phyloP scores from a whole-genome alignment of 2,888 invertebrate species.

The Scaptodrosophila latifasciaeformis region DNA sequence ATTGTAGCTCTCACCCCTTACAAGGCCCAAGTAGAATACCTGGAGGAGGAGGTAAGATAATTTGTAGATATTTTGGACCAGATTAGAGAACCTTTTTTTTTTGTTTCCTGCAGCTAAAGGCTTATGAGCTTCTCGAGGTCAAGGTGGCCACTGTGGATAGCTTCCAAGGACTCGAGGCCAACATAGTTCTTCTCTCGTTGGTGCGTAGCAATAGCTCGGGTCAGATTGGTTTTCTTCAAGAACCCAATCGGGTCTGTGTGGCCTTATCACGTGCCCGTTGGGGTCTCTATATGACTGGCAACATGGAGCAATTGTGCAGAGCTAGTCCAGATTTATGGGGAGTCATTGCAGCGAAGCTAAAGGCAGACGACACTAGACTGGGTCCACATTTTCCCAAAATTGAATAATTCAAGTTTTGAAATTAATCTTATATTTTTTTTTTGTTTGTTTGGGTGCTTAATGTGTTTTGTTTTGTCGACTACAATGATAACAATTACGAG shows the following conservation, averaged over 20 bases:
- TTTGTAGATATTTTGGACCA: too few species aligned
- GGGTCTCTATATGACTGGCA: slow-evolving; percentile 85
- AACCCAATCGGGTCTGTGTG: slow-evolving; percentile 85
- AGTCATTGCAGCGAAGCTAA: slow-evolving; percentile 75
- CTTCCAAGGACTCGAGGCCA: slow-evolving; percentile 88
- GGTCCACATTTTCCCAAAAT: slow-evolving; percentile 75
- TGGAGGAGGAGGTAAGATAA: slow-evolving; percentile 29
- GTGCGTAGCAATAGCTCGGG: slow-evolving; percentile 83
- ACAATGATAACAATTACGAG: too few species aligned
- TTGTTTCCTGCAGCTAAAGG: slow-evolving; percentile 11
- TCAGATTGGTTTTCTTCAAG: slow-evolving; percentile 82
- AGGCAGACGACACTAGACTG: slow-evolving; percentile 76
- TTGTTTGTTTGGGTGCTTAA: too few species aligned
- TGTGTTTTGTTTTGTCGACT: slow-evolving; percentile 14
- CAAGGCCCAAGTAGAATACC: slow-evolving; percentile 55
- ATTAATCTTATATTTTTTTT: slow-evolving; percentile 11
- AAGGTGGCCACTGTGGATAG: slow-evolving; percentile 84
- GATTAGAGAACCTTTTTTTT: background rate
- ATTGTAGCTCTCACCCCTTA: slow-evolving; percentile 82
- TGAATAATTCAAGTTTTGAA: slow-evolving; percentile 11
- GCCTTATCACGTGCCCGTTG: slow-evolving; percentile 84
- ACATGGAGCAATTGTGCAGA: slow-evolving; percentile 78
- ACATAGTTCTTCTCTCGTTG: slow-evolving; percentile 85
- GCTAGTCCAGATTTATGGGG: slow-evolving; percentile 78
- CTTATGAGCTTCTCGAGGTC: too few species aligned